A percentile compares a stretch with the other conserved stretches of the same genome.
Conservation (phyloP, 2,888 invertebrate genomes). For the Fragum fragum region DNA sequence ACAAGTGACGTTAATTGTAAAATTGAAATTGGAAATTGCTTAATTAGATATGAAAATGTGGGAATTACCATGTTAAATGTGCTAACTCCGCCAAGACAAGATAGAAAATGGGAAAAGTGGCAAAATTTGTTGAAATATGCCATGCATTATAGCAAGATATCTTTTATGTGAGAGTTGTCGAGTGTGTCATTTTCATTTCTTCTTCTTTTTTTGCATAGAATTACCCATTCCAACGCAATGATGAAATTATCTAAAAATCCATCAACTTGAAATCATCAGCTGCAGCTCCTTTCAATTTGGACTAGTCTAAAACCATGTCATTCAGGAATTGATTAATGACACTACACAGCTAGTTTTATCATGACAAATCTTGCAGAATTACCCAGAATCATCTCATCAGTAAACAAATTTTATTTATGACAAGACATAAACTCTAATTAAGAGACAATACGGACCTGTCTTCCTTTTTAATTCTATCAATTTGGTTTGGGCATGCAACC, state of each 20-base stretch:
- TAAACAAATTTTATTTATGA: background rate
- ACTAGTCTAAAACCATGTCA: too few relatives aligned
- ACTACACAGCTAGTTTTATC: background rate
- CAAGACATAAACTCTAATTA: background rate
- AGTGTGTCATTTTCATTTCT: too few relatives aligned
- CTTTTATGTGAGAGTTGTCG: too few relatives aligned
- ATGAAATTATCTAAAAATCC: too few relatives aligned
- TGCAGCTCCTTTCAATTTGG: too few relatives aligned
- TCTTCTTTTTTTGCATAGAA: too few relatives aligned
- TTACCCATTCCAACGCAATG: too few relatives aligned
- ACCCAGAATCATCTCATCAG: background rate
- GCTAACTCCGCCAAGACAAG: background rate
- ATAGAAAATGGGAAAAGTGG: background rate
- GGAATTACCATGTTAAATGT: constrained; percentile 2
- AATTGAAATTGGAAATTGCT: constrained; percentile 1
- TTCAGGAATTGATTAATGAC: too few relatives aligned
- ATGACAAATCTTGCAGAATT: background rate
- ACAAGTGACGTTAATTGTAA: constrained; percentile 16
- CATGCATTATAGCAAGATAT: too few relatives aligned
- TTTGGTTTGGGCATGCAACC: background rate
- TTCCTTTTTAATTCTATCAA: background rate
- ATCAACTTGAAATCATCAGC: too few relatives aligned
- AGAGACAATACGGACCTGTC: background rate
- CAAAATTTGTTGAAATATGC: background rate
- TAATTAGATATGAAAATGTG: constrained; percentile 28